These are phyloP conservation scores for Sepioteuthis lessoniana DNA, from an alignment of 2,888 invertebrate species.

Conservation along the genomic window DNA sequence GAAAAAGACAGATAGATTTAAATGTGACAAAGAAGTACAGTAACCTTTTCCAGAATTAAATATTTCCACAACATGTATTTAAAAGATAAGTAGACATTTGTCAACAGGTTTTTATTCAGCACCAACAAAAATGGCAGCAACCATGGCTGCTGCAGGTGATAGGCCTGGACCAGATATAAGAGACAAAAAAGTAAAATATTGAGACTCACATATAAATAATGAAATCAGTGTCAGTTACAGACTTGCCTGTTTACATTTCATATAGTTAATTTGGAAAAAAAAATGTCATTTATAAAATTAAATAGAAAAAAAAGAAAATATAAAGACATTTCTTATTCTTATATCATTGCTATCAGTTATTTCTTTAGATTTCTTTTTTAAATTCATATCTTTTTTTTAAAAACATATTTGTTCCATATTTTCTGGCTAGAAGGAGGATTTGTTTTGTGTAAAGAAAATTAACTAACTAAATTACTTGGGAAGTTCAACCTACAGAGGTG, in stretches of 20 bases:
- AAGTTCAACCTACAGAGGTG: slow-evolving; percentile 6
- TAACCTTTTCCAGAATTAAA: neutral
- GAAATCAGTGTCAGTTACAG: too few relatives aligned
- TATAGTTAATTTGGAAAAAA: too few relatives aligned
- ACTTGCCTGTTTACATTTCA: too few relatives aligned
- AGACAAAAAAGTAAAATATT: neutral
- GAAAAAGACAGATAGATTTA: neutral
- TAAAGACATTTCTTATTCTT: too few relatives aligned
- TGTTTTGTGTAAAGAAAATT: neutral
- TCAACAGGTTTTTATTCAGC: neutral
- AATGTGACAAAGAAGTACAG: neutral
- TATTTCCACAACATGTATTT: neutral
- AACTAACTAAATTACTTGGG: neutral
- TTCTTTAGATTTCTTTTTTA: too few relatives aligned
- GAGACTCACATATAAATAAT: too few relatives aligned
- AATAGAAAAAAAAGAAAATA: neutral
- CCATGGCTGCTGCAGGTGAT: neutral
- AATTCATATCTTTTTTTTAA: neutral
- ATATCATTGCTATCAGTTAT: neutral
- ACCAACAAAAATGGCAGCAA: neutral
- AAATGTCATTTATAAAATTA: neutral
- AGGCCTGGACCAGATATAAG: neutral
- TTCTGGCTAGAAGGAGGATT: neutral
- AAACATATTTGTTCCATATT: slow-evolving; percentile 9
- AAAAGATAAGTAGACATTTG: neutral